Conservation (phyloP, 2,797 vertebrate genomes). For the Aselliscus stoliczkanus region DNA sequence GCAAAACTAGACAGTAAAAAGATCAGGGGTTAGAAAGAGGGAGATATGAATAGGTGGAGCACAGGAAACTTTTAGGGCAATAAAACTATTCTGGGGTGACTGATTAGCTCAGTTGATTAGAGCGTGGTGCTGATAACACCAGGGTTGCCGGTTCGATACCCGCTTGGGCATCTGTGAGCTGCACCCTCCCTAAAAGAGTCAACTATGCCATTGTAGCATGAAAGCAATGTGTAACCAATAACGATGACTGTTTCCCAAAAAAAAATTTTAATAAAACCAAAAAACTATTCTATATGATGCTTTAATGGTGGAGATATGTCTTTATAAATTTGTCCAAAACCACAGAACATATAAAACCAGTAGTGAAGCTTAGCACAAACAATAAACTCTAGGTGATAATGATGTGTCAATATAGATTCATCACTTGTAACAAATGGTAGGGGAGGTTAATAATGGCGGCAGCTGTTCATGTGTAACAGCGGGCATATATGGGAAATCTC, state of each 20-base stretch:
- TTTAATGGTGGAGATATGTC: neutral
- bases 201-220: too few relatives aligned
- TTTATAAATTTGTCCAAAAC: neutral
- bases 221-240: too few relatives aligned
- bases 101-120: too few relatives aligned
- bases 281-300: neutral
- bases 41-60: neutral
- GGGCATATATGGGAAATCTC: neutral
- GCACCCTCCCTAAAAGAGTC: too few relatives aligned
- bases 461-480: too few relatives aligned
- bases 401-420: neutral
- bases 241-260: too few relatives aligned
- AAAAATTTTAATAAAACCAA: too few relatives aligned
- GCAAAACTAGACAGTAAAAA: neutral
- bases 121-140: too few relatives aligned
- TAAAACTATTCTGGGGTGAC: neutral
- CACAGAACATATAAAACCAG: neutral
- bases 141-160: too few relatives aligned
- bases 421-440: neutral
- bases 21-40: neutral
- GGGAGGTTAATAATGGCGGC: neutral
- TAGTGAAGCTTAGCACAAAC: neutral
- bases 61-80: neutral
- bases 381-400: neutral
- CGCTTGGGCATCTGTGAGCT: too few relatives aligned